Percentiles rank a stretch among this genome's conserved stretches.
Conservation (phyloP, 2,888 invertebrate species). For the Archips crataeganus region DNA sequence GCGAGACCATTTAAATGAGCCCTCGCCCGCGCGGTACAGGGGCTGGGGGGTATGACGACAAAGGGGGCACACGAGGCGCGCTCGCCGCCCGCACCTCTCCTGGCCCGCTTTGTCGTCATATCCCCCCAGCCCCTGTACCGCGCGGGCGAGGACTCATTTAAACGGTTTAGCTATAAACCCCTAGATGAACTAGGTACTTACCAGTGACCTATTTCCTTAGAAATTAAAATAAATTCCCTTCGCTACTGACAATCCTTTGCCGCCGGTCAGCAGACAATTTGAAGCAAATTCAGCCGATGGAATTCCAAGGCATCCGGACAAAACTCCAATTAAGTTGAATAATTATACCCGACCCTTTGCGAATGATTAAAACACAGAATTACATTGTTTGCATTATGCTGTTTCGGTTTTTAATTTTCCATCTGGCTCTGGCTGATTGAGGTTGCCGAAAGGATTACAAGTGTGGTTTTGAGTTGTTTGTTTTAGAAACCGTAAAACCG, state of each 20-base stretch:
- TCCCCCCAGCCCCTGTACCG: too few relatives aligned
- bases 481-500: background rate
- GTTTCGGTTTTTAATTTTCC: constrained; percentile 34
- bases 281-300: constrained; percentile 37
- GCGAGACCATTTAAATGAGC: too few relatives aligned
- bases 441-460: constrained; percentile 2
- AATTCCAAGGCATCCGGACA: constrained; percentile 46
- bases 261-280: background rate
- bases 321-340: constrained; percentile 66
- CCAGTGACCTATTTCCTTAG: too few relatives aligned
- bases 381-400: constrained; percentile 41
- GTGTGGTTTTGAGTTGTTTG: background rate
- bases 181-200: too few relatives aligned
- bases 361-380: constrained; percentile 51
- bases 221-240: background rate
- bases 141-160: too few relatives aligned
- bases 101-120: too few relatives aligned
- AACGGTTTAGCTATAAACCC: too few relatives aligned
- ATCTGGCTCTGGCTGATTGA: constrained; percentile 16
- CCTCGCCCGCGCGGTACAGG: too few relatives aligned
- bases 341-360: constrained; percentile 53
- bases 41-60: too few relatives aligned
- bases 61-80: too few relatives aligned
- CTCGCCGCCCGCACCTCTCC: too few relatives aligned
- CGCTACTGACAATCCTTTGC: background rate